Percentiles rank a stretch among this genome's conserved stretches.
Evolutionary conservation across 2,113 vertebrate genomes (phyloP).

Genomic region (Lepisosteus oculatus): DNA sequence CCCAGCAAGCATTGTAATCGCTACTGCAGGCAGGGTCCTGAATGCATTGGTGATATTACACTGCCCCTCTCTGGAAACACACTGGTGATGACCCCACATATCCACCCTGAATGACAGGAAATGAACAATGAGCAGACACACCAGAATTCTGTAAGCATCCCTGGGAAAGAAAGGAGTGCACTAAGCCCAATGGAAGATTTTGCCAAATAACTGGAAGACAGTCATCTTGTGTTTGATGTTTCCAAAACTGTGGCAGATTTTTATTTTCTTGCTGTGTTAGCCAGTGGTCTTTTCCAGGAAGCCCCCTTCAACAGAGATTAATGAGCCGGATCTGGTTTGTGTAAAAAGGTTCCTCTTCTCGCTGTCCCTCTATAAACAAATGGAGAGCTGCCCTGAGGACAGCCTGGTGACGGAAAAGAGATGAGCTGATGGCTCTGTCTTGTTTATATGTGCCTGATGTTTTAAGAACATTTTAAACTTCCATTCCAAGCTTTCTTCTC

Average conservation of each 20-base stretch:
- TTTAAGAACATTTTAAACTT: conserved; percentile 22
- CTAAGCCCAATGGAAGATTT: neutral
- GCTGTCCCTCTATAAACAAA: conserved; percentile 32
- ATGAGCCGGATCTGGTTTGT: conserved; percentile 29
- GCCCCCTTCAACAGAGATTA: conserved; percentile 19
- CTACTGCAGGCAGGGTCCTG: no score
- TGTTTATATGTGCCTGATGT: conserved; percentile 31
- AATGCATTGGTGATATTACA: no score
- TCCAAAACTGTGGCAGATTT: neutral
- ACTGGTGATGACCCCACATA: conserved; percentile 10
- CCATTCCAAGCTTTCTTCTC: neutral
- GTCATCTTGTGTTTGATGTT: neutral
- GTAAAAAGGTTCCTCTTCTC: conserved; percentile 20
- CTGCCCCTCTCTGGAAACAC: conserved; percentile 20
- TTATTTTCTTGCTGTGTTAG: neutral
- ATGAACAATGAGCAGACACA: conserved; percentile 23
- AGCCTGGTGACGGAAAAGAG: conserved; percentile 31
- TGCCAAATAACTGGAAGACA: conserved; percentile 1
- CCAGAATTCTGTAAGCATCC: conserved; percentile 9
- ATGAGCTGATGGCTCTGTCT: conserved; percentile 22
- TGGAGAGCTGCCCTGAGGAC: conserved; percentile 13
- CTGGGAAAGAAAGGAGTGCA: neutral
- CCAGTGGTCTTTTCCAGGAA: conserved; percentile 21
- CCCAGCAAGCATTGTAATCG: no score
- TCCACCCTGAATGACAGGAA: neutral